Conservation (phyloP, 2,797 vertebrate species). For the Spondyliosoma cantharus region DNA sequence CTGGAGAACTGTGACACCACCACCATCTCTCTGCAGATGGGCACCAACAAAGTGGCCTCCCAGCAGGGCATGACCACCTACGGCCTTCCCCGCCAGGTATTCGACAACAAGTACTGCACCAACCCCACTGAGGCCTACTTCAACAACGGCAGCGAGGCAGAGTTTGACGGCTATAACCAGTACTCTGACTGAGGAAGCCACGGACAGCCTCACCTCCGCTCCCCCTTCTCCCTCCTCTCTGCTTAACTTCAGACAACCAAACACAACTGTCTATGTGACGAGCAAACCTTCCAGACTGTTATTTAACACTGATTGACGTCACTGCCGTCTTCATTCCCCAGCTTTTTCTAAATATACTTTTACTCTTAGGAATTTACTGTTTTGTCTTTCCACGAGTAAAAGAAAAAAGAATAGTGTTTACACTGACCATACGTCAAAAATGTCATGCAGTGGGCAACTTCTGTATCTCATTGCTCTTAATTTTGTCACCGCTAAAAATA, state of each 20-base stretch:
- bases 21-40: conserved; percentile 96
- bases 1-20: conserved; percentile 91
- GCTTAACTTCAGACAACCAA: conserved; percentile 56
- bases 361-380: conserved; percentile 45
- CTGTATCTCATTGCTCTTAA: conserved; percentile 24
- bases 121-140: conserved; percentile 78
- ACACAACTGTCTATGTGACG: conserved; percentile 52
- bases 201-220: conserved; percentile 10
- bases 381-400: conserved; percentile 61
- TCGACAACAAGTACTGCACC: conserved; percentile 94
- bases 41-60: conserved; percentile 94
- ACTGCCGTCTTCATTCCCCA: conserved; percentile 32
- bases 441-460: conserved; percentile 41
- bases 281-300: conserved; percentile 63
- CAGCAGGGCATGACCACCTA: conserved; percentile 95
- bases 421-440: conserved; percentile 41
- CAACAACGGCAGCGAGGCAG: conserved; percentile 80
- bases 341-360: conserved; percentile 43
- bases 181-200: conserved; percentile 84
- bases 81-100: conserved; percentile 93
- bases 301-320: conserved; percentile 58
- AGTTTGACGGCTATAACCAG: conserved; percentile 89
- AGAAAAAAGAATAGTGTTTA: conserved; percentile 52
- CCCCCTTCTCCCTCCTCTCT: conserved; percentile 12
- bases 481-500: conserved; percentile 43